phyloP scores from a whole-genome alignment of 2,888 invertebrate genomes.

The Monopis laevigella region DNA sequence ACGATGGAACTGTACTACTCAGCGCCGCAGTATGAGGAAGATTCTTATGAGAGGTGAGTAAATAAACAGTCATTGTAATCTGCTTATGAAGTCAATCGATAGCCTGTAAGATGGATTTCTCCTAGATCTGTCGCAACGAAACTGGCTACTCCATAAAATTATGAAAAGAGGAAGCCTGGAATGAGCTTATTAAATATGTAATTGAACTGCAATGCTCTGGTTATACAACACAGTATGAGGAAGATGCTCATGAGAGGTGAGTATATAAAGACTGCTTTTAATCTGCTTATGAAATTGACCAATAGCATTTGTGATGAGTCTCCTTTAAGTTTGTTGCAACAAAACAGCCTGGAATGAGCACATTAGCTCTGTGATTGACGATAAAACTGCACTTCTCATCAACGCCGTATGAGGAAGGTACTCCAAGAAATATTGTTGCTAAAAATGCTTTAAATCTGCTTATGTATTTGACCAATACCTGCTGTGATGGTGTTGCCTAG shows the following conservation, averaged over 20 bases:
- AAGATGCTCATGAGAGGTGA: slow-evolving; percentile 88
- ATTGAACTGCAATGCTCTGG: slow-evolving; percentile 90
- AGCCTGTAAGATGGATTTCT: too few species aligned
- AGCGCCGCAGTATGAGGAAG: slow-evolving; percentile 82
- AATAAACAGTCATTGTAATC: too few species aligned
- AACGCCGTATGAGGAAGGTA: slow-evolving; percentile 84
- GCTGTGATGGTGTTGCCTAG: too few species aligned
- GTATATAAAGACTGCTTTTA: too few species aligned
- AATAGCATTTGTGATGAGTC: too few species aligned
- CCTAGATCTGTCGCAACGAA: slow-evolving; percentile 87
- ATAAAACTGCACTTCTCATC: slow-evolving; percentile 85
- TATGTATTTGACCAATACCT: too few species aligned
- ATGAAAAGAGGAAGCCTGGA: slow-evolving; percentile 84
- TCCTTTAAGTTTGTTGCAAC: slow-evolving; percentile 85
- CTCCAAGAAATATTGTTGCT: slow-evolving; percentile 82
- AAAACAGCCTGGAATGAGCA: slow-evolving; percentile 86
- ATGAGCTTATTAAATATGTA: slow-evolving; percentile 88
- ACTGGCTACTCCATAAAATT: slow-evolving; percentile 80
- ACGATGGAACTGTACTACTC: slow-evolving; percentile 90
- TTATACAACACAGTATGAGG: slow-evolving; percentile 81
- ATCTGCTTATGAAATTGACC: too few species aligned
- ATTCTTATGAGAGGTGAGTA: slow-evolving; percentile 84
- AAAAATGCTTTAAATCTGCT: too few species aligned
- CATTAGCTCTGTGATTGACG: slow-evolving; percentile 91
- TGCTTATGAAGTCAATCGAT: too few species aligned